phyloP scores from a whole-genome alignment of 2,797 vertebrate species.

The Erithacus rubecula region DNA sequence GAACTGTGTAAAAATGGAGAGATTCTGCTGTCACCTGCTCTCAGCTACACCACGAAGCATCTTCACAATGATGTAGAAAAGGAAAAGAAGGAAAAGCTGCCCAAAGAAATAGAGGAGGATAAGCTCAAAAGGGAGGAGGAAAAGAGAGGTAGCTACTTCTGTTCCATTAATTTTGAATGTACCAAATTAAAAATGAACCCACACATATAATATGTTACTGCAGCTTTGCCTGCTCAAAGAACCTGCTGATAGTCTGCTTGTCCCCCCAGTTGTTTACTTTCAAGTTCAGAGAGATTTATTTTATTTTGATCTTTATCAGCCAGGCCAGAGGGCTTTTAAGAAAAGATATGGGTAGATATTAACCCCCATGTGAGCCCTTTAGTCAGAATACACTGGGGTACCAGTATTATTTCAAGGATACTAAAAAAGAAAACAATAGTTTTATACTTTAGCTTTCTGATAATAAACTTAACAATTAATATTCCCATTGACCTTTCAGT shows the following conservation, averaged over 20 bases:
- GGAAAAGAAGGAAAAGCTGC: slow-evolving; percentile 96
- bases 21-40: slow-evolving; percentile 93
- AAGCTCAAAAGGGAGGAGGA: slow-evolving; percentile 97
- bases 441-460: neutral
- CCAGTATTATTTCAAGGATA: neutral
- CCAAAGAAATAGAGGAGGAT: slow-evolving; percentile 96
- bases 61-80: slow-evolving; percentile 96
- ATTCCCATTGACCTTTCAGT: neutral
- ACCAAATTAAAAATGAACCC: neutral
- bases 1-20: slow-evolving; percentile 98
- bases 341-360: neutral
- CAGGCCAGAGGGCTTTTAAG: neutral
- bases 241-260: neutral
- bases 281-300: neutral
- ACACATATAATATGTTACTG: neutral
- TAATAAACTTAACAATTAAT: neutral
- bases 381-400: neutral
- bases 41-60: slow-evolving; percentile 96
- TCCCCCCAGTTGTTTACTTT: neutral
- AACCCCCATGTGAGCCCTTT: neutral
- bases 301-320: neutral
- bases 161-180: neutral
- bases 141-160: slow-evolving; percentile 84
- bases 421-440: neutral
- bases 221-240: neutral